These are phyloP conservation scores for Haemorhous mexicanus DNA, from an alignment of 2,113 vertebrate species.

Conservation along the genomic window DNA sequence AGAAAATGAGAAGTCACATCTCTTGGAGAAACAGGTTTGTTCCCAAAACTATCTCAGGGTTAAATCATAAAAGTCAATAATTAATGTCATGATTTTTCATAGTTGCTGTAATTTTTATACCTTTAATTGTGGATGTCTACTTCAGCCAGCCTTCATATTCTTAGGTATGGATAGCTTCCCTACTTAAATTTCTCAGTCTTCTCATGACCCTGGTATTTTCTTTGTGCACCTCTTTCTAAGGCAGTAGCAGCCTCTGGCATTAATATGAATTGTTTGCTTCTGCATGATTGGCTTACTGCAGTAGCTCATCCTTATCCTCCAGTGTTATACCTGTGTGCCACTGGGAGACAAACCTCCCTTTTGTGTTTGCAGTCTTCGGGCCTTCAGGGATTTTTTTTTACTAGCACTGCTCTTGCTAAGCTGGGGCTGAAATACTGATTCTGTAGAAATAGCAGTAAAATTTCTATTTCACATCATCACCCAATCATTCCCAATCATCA, in stretches of 20 bases:
- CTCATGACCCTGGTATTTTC: neutral
- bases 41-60: neutral
- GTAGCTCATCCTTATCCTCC: neutral
- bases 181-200: neutral
- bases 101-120: neutral
- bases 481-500: neutral
- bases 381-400: neutral
- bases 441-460: neutral
- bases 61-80: neutral
- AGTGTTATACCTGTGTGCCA: neutral
- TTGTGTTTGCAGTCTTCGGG: neutral
- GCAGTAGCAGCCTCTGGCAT: neutral
- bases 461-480: neutral
- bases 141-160: neutral
- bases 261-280: neutral
- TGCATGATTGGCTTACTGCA: neutral
- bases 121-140: neutral
- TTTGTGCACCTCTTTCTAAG: neutral
- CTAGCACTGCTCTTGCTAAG: neutral
- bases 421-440: neutral
- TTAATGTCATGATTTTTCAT: neutral
- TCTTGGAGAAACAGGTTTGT: constrained; percentile 86
- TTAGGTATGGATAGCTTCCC: neutral
- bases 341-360: neutral
- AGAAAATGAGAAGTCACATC: constrained; percentile 78